These are phyloP conservation scores for Calyptomena viridis DNA, from an alignment of 2,113 vertebrate species.

Conservation along the genomic window DNA sequence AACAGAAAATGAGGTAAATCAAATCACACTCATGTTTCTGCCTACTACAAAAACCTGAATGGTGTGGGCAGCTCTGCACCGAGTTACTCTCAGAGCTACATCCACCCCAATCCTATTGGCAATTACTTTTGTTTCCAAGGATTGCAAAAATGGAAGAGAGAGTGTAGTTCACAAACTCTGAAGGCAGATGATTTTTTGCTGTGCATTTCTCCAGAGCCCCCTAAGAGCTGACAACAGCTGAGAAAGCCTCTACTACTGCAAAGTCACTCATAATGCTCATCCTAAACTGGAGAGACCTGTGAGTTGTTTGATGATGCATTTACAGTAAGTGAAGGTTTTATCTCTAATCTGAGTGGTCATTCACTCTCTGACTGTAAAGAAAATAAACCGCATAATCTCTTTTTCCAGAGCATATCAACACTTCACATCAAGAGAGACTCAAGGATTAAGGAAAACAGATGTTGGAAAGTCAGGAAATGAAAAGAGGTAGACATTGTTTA, in stretches of 20 bases:
- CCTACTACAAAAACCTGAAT: not conserved
- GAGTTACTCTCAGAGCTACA: not conserved
- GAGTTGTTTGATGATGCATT: not conserved
- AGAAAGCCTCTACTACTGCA: not conserved
- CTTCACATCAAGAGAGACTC: not conserved
- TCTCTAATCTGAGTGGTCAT: not conserved
- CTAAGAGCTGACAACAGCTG: not conserved
- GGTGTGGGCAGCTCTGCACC: not conserved
- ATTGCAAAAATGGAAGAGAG: not conserved
- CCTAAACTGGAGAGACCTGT: rapidly evolving
- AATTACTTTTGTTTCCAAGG: not conserved
- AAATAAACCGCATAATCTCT: not conserved
- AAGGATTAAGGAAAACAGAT: not conserved
- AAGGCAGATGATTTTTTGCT: not conserved
- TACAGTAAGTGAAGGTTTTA: not conserved
- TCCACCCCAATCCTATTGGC: not conserved
- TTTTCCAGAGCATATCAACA: not conserved
- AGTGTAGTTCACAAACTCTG: not conserved
- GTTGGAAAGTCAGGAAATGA: not conserved
- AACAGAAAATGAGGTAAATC: not conserved
- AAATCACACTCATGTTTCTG: not conserved
- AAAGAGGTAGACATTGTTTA: not conserved
- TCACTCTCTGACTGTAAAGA: not conserved
- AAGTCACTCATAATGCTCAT: not conserved
- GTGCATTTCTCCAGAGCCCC: not conserved